These are phyloP conservation scores for Apteryx owenii DNA, from an alignment of 2,113 vertebrate genomes.

Conservation along the genomic window DNA sequence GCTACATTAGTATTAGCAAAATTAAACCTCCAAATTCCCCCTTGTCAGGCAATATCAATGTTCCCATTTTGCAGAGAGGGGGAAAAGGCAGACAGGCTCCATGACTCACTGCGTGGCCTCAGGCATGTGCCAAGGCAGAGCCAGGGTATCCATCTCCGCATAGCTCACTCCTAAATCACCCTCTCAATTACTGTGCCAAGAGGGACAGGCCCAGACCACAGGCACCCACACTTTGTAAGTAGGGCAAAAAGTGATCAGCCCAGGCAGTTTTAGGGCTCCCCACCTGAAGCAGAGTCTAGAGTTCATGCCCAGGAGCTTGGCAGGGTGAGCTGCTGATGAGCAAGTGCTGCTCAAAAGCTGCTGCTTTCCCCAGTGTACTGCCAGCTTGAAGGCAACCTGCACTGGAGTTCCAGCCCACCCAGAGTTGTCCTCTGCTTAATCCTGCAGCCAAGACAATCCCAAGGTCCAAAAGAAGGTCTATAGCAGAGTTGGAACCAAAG, in stretches of 20 bases:
- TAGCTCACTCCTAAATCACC: background rate
- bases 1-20: background rate
- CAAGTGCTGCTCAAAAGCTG: background rate
- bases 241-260: background rate
- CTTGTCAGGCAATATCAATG: background rate
- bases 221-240: rapidly evolving
- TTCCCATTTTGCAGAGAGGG: background rate
- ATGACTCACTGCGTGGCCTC: background rate
- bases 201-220: background rate
- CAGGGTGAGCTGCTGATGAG: background rate
- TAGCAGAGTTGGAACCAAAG: background rate
- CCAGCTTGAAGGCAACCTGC: background rate
- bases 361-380: background rate
- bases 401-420: background rate
- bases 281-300: background rate
- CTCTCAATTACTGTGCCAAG: background rate
- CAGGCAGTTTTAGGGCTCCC: background rate
- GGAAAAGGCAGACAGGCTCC: background rate
- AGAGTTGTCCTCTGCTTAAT: background rate
- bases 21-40: background rate
- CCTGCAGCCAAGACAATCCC: background rate
- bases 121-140: background rate
- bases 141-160: background rate
- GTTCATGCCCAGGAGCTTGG: background rate
- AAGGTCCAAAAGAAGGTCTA: background rate